Conservation (phyloP, 1,140 invertebrate genomes). For the Chymomyza costata region DNA sequence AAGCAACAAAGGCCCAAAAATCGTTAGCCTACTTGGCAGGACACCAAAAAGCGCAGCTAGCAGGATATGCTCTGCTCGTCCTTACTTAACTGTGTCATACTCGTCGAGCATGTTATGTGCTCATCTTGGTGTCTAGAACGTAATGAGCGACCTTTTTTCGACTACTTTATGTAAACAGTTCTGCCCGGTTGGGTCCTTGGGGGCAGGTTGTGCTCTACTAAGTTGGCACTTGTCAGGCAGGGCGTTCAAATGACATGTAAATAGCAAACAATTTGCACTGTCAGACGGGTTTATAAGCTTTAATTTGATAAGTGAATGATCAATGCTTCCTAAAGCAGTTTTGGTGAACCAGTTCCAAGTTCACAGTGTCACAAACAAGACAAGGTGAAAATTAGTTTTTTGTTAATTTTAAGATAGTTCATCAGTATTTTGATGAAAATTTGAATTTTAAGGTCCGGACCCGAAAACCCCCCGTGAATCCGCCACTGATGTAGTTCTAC, state of each 20-base stretch:
- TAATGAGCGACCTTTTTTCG: slow-evolving; percentile 35
- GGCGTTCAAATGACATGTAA: slow-evolving; percentile 60
- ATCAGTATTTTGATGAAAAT: no score
- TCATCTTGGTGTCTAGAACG: slow-evolving; percentile 8
- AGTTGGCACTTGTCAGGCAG: slow-evolving; percentile 20
- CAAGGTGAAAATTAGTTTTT: no score
- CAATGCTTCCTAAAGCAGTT: no score
- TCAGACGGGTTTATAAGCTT: slow-evolving; percentile 20
- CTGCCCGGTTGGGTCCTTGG: no score
- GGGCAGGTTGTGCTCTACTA: no score
- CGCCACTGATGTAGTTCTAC: no score
- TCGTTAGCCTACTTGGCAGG: slow-evolving; percentile 68
- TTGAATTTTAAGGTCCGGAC: no score
- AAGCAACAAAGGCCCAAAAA: slow-evolving; percentile 46
- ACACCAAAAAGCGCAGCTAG: slow-evolving; percentile 22
- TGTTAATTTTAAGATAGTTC: no score
- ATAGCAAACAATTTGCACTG: slow-evolving; percentile 63
- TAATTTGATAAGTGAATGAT: slow-evolving; percentile 61
- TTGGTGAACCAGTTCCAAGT: no score
- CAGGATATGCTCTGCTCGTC: slow-evolving; percentile 43
- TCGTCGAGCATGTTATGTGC: slow-evolving; percentile 2
- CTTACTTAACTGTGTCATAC: slow-evolving; percentile 49
- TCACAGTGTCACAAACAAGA: no score
- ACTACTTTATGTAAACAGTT: neutral
- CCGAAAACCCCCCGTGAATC: no score